These are phyloP conservation scores for Cossypha dichroa DNA, from an alignment of 2,797 vertebrate genomes.

Conservation along the genomic window DNA sequence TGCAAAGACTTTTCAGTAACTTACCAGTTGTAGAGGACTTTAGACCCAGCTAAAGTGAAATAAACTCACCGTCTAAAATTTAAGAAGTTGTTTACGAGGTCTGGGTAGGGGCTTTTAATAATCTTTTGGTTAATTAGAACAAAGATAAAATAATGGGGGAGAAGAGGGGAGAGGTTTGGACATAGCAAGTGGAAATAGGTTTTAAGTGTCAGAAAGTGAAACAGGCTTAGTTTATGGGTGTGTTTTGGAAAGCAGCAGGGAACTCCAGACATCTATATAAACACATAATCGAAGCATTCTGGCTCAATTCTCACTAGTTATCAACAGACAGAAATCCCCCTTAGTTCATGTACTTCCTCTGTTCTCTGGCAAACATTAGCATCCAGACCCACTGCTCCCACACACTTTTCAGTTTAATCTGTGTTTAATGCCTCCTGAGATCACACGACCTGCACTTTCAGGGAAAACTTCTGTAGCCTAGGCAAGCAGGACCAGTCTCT, in stretches of 20 bases:
- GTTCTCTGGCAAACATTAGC: background rate
- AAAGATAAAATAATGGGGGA: background rate
- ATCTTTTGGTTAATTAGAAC: background rate
- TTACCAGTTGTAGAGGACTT: background rate
- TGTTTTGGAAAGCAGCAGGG: background rate
- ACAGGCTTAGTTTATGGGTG: background rate
- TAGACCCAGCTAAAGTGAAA: background rate
- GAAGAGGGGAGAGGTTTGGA: background rate
- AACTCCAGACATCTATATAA: background rate
- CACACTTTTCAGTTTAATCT: rapidly evolving
- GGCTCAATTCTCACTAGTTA: background rate
- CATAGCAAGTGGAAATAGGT: background rate
- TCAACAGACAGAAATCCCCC: background rate
- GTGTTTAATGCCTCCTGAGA: background rate
- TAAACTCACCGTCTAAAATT: background rate
- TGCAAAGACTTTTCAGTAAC: background rate
- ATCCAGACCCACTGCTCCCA: background rate
- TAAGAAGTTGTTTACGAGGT: background rate
- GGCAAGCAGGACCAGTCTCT: background rate
- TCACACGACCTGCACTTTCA: background rate
- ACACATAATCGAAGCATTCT: background rate
- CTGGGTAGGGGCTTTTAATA: background rate
- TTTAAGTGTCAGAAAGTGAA: background rate
- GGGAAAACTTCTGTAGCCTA: rapidly evolving
- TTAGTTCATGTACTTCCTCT: background rate